Conservation (phyloP, 2,888 invertebrate genomes). For the Oxyscelio sp. region DNA sequence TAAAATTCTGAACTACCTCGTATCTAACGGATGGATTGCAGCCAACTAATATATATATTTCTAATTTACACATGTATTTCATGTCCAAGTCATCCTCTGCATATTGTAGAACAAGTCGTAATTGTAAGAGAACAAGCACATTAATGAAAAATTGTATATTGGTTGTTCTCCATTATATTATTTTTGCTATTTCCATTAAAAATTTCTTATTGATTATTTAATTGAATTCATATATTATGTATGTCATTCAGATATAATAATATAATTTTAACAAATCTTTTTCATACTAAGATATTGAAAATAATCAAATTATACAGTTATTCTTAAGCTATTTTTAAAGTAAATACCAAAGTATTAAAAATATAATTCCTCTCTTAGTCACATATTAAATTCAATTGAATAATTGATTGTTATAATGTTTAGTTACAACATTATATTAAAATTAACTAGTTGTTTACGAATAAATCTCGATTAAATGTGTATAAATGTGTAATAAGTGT, state of each 20-base stretch:
- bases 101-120: slow-evolving; percentile 80
- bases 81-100: slow-evolving; percentile 83
- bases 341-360: slow-evolving; percentile 16
- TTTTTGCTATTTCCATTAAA: slow-evolving; percentile 9
- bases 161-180: slow-evolving; percentile 27
- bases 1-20: slow-evolving; percentile 90
- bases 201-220: slow-evolving; percentile 39
- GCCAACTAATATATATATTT: slow-evolving; percentile 83
- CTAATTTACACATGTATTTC: slow-evolving; percentile 70
- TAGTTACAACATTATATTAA: not conserved
- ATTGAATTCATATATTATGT: slow-evolving; percentile 5
- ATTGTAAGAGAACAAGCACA: slow-evolving; percentile 46
- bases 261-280: too few relatives aligned
- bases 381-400: slow-evolving; percentile 18
- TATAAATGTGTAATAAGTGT: slow-evolving; percentile 31
- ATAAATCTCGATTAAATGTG: slow-evolving; percentile 21
- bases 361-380: not conserved
- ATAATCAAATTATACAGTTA: slow-evolving; percentile 10
- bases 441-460: slow-evolving; percentile 30
- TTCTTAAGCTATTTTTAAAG: slow-evolving; percentile 38
- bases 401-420: slow-evolving; percentile 27
- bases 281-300: slow-evolving; percentile 7
- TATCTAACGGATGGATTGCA: slow-evolving; percentile 90
- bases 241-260: too few relatives aligned
- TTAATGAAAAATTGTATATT: slow-evolving; percentile 52